A percentile compares a stretch with the other conserved stretches of the same genome.
Conservation (phyloP, 2,888 invertebrate species). For the Muschampia plurimacula region DNA sequence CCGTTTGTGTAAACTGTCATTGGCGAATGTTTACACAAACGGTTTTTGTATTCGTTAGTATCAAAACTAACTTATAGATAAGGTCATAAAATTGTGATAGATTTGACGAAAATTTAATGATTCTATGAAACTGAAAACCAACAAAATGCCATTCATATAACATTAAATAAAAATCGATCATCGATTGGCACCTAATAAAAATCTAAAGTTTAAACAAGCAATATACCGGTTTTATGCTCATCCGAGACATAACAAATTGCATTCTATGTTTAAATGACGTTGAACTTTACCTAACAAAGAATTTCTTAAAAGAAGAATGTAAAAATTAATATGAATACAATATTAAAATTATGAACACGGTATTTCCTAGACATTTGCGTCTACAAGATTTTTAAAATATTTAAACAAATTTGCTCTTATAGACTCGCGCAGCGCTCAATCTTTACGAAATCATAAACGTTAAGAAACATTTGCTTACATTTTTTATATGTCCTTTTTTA, state of each 20-base stretch:
- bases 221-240: background rate
- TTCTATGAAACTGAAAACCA: background rate
- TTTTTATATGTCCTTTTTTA: too few relatives aligned
- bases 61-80: background rate
- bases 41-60: background rate
- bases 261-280: background rate
- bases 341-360: background rate
- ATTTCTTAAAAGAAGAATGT: background rate
- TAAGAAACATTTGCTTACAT: too few relatives aligned
- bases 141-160: background rate
- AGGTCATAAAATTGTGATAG: background rate
- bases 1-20: too few relatives aligned
- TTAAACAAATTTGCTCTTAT: background rate
- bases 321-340: background rate
- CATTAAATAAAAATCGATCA: background rate
- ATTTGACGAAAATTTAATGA: background rate
- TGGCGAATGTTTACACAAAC: too few relatives aligned
- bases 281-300: conserved; percentile 5
- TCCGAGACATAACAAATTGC: background rate
- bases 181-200: background rate
- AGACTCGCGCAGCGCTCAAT: background rate
- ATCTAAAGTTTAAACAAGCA: background rate
- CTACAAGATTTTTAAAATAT: background rate
- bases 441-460: background rate
- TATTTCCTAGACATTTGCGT: background rate